Evolutionary conservation across 2,113 vertebrate genomes (phyloP).

Genomic region (Nothobranchius furzeri): DNA sequence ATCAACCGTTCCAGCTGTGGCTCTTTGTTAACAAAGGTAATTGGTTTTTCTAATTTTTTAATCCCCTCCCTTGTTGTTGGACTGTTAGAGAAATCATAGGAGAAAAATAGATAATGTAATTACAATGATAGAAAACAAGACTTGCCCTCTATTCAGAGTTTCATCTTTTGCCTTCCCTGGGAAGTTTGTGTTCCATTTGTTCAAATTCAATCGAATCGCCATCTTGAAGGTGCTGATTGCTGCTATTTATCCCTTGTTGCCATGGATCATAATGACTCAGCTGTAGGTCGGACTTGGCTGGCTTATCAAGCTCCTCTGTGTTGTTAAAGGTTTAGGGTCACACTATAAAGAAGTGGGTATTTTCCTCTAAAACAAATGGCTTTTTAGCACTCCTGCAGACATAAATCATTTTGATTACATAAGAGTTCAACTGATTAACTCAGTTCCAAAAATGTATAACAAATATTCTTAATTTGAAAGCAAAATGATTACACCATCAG

Average conservation of each 20-base stretch:
- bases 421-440: too few relatives aligned
- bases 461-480: too few relatives aligned
- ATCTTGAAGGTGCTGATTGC: too few relatives aligned
- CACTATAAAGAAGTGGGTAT: too few relatives aligned
- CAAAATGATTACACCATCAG: too few relatives aligned
- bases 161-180: conserved; percentile 20
- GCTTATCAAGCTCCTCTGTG: too few relatives aligned
- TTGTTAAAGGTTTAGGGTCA: too few relatives aligned
- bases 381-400: too few relatives aligned
- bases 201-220: conserved; percentile 29
- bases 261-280: not conserved
- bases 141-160: conserved; percentile 4
- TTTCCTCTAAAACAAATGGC: too few relatives aligned
- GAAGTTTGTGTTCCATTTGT: not conserved
- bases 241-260: not conserved
- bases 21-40: conserved; percentile 39
- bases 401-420: too few relatives aligned
- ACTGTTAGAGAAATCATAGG: conserved; percentile 24
- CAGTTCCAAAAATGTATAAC: too few relatives aligned
- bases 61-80: conserved; percentile 33
- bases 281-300: too few relatives aligned
- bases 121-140: not conserved
- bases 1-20: conserved; percentile 57
- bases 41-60: conserved; percentile 36
- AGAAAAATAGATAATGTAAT: conserved; percentile 31